Evolutionary conservation across 53 echinoderm and acorn worm species (phyloP), one percentile per base, ranked within the genome.

Genomic region (Patiria pectinifera): DNA sequence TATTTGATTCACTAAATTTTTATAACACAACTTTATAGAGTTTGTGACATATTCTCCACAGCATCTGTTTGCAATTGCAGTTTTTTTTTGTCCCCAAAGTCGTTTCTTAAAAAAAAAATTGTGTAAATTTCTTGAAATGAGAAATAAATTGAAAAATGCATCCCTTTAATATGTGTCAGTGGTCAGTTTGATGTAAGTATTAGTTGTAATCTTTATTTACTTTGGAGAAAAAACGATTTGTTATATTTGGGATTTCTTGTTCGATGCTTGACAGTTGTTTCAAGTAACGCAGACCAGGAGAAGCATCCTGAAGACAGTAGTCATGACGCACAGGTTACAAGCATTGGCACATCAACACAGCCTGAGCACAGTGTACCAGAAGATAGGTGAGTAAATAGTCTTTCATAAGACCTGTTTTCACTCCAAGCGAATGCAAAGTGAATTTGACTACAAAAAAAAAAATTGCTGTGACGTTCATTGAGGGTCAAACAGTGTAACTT

Each of bases 311-410:
- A 48, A 78, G 90, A 81, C 22, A 66, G 48, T 21, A 62, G 35
- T 69, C 25, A 48, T 59, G 62, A 69, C 46, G 74, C 85, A 23
- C 71, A 69, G 15, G 63, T 85, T 18, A 92, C 78, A 11, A 85
- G 84, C 92, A 92, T 85, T 59, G 79, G 92, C 14, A 92, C 85
- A 78, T 60, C 85, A 62, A 78, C 85, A 63, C 79, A 78, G 26
- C 15, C 15, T 46, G 63, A 58, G 14, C 62, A 59, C 45, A 92
- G 70, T 15, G 76, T 76, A 59, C 59, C 69, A 21, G 81, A 69
- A 69, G 86, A 86, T 1, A 82, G 87, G 82, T 71, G 69, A 82
- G 83, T 4, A 11, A 47, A 18, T 18, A 18, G 4, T 5, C 12
- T 60, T 60, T 8, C 9, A n/a, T 12, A 60, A 60, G 60, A 0